Evolutionary conservation across 2,888 invertebrate genomes (phyloP), one percentile per base, ranked within the genome.

Genomic region (Platynereis dumerilii): DNA sequence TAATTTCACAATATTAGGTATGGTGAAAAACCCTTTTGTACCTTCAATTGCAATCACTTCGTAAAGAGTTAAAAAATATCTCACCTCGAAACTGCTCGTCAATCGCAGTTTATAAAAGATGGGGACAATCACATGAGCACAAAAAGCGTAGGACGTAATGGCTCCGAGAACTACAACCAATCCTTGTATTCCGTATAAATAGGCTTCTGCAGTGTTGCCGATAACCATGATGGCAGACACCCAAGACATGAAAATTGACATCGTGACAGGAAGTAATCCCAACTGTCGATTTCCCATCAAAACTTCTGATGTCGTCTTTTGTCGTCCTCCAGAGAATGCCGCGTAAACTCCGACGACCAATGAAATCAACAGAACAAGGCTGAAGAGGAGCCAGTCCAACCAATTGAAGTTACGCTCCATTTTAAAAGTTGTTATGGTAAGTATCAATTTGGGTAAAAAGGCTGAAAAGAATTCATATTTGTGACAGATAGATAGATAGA

Each of bases 141-240:
- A n/a, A n/a, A 48, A 48, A 5, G 17, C n/a, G n/a, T 20, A 48
- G 3, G 48, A n/a, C n/a, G 17, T 7, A 5, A 48, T 22, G 22
- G 48, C 5, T n/a, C 48, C 22, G 48, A 48, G 5, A 5, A 48
- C 22, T 5, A 22, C 7, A 7, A 22, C 10, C 48, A 5, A 48
- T n/a, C 48, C 22, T 22, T 48, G 48, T 48, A 48, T 48, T 20
- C 48, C 48, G 48, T 48, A 48, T n/a, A 48, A n/a, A 48, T 48
- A 48, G 7, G 22, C n/a, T n/a, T 48, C 48, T 10, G 48, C n/a
- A 3, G 48, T 48, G n/a, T 48, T 48, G 3, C 48, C 48, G 17
- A 48, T n/a, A 5, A 48, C 48, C 48, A 48, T 48, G 48, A 48
- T 48, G n/a, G 48, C 48, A n/a, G 48, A 48, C 7, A 48, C 22